These are phyloP conservation scores for Cettia cetti DNA, from an alignment of 2,113 vertebrate species.

Conservation along the genomic window DNA sequence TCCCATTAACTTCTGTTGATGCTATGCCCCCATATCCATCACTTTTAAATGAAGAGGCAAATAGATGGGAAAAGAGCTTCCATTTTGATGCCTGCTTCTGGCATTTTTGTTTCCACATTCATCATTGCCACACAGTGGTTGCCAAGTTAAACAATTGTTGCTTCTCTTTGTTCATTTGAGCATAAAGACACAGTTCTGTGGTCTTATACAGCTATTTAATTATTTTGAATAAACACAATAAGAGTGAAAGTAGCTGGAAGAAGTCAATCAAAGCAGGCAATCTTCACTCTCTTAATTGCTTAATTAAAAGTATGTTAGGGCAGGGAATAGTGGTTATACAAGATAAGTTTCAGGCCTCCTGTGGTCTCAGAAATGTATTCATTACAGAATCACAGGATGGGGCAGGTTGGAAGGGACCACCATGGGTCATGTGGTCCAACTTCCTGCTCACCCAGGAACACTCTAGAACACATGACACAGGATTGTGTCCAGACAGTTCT, in stretches of 20 bases:
- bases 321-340: not conserved
- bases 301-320: not conserved
- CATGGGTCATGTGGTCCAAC: not conserved
- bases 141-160: not conserved
- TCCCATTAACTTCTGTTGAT: not conserved
- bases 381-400: not conserved
- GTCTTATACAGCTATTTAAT: not conserved
- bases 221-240: not conserved
- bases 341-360: not conserved
- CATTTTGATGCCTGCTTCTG: not conserved
- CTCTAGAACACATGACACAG: not conserved
- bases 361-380: not conserved
- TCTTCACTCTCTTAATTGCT: not conserved
- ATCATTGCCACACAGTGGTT: not conserved
- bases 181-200: not conserved
- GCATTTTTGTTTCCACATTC: conserved; percentile 8
- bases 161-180: conserved; percentile 17
- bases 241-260: not conserved
- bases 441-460: not conserved
- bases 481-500: not conserved
- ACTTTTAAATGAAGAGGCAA: not conserved
- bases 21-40: not conserved
- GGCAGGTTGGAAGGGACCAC: accelerated
- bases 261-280: not conserved
- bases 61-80: not conserved